Evolutionary conservation across 1,140 invertebrate species (phyloP).

Genomic region (Drosophila pseudoananassae): DNA sequence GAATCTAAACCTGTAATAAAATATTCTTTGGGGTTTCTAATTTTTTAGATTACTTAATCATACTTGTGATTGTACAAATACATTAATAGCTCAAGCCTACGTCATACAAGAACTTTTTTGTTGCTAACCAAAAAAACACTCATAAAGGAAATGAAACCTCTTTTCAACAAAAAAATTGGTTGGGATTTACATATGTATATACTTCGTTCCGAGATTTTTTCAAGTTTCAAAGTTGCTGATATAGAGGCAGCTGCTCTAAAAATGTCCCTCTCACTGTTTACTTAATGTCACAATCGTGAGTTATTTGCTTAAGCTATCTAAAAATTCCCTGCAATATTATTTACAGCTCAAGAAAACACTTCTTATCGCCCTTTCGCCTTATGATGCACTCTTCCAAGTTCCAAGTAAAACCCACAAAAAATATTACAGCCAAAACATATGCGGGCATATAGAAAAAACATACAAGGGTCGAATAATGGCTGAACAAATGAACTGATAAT

Average conservation of each 20-base stretch:
- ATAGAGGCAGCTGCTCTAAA: neutral
- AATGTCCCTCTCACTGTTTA: conserved; percentile 5
- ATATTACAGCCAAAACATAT: conserved; percentile 17
- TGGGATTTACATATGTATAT: neutral
- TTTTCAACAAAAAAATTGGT: neutral
- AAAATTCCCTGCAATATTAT: conserved; percentile 26
- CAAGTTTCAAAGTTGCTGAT: neutral
- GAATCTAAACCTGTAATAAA: no score
- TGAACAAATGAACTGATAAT: conserved; percentile 60
- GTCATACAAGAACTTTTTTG: no score
- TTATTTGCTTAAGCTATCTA: conserved; percentile 32
- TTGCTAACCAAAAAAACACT: neutral
- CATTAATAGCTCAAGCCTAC: no score
- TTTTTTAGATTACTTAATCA: no score
- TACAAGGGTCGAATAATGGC: conserved; percentile 25
- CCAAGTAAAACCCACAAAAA: conserved; percentile 8
- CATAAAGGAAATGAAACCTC: neutral
- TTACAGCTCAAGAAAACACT: conserved; percentile 11
- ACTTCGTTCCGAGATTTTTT: neutral
- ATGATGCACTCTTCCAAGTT: conserved; percentile 23
- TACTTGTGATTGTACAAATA: no score
- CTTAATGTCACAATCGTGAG: conserved; percentile 5
- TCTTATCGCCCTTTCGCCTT: conserved; percentile 19
- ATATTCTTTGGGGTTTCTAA: no score
- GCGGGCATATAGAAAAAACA: neutral